These are phyloP conservation scores for Drosophila bifasciata DNA, from an alignment of 1,140 invertebrate species.

Conservation along the genomic window DNA sequence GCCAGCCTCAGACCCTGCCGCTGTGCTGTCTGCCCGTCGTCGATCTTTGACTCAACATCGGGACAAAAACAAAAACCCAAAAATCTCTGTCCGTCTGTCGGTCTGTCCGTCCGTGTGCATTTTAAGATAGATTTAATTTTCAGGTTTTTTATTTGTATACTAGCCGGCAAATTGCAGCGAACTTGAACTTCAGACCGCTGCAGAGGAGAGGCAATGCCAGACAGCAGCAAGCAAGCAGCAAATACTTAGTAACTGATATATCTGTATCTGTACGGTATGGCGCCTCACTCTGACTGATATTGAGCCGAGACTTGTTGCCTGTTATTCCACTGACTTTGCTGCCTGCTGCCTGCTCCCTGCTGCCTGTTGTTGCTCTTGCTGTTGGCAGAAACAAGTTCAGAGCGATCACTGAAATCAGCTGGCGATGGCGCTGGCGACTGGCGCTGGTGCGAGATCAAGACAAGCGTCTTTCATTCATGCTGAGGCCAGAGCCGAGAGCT, in stretches of 20 bases:
- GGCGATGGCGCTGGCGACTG: conserved; percentile 20
- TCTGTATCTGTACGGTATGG: conserved; percentile 28
- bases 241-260: conserved; percentile 46
- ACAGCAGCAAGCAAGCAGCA: conserved; percentile 14
- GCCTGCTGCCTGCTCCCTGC: not conserved
- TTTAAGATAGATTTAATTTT: conserved; percentile 36
- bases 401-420: conserved; percentile 59
- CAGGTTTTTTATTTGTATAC: conserved; percentile 48
- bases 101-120: conserved; percentile 28
- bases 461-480: conserved; percentile 70
- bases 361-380: conserved; percentile 10
- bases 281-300: conserved; percentile 20
- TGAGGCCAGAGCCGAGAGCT: not conserved
- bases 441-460: conserved; percentile 26
- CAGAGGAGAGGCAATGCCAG: conserved; percentile 57
- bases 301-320: conserved; percentile 17
- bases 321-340: not conserved
- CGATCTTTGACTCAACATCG: conserved; percentile 18
- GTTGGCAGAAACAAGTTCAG: conserved; percentile 67
- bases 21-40: conserved; percentile 11
- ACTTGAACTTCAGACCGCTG: conserved; percentile 78
- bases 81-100: conserved; percentile 10
- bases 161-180: conserved; percentile 70
- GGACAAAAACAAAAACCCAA: conserved; percentile 19
- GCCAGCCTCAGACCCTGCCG: too few relatives aligned